phyloP scores from a whole-genome alignment of 2,888 invertebrate species.

The Rhimphoctona megacephalus region DNA sequence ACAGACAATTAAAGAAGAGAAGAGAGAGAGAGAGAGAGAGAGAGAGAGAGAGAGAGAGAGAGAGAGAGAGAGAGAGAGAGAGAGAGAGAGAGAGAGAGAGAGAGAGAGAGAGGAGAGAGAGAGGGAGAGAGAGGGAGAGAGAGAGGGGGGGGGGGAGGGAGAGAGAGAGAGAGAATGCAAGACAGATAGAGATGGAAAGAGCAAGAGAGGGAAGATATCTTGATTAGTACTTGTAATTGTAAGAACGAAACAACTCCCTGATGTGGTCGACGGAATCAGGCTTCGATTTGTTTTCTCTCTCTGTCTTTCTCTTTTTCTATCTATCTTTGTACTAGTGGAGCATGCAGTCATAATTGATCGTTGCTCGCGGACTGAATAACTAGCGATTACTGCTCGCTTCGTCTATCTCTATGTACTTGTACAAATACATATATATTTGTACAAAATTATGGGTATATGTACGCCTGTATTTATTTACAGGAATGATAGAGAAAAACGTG shows the following conservation, averaged over 20 bases:
- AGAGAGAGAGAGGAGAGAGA: background rate
- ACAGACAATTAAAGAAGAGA: constrained; percentile 69
- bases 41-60: constrained; percentile 12
- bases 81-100: constrained; percentile 4
- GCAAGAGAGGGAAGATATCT: constrained; percentile 17
- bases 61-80: constrained; percentile 11
- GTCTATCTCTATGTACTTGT: background rate
- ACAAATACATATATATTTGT: background rate
- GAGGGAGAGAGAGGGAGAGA: constrained; percentile 12
- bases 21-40: constrained; percentile 6
- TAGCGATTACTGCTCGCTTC: constrained; percentile 58
- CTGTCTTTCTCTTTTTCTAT: background rate
- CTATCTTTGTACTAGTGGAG: constrained; percentile 32
- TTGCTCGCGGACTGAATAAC: constrained; percentile 58
- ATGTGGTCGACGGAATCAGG: constrained; percentile 43
- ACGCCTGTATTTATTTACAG: background rate
- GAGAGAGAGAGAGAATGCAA: constrained; percentile 12
- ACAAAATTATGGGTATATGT: background rate
- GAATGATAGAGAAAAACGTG: background rate
- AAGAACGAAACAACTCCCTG: constrained; percentile 43
- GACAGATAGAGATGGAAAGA: background rate
- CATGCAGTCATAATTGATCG: constrained; percentile 70
- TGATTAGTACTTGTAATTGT: constrained; percentile 65
- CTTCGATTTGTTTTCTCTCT: background rate
- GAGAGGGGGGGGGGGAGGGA: constrained; percentile 3